Conservation (phyloP, 2,113 vertebrate species). For the Erythrocercus mccallii region DNA sequence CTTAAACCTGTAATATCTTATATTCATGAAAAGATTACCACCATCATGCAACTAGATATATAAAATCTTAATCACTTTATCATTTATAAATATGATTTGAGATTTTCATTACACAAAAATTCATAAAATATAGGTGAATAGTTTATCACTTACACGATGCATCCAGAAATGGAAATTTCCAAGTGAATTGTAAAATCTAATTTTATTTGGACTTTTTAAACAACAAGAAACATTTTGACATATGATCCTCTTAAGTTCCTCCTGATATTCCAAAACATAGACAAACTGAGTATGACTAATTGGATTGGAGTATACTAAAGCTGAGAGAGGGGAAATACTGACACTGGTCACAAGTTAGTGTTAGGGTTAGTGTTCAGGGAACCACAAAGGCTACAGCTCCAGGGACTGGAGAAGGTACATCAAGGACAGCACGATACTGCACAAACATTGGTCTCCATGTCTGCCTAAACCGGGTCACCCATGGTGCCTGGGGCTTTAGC, state of each 20-base stretch:
- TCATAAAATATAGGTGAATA: background rate
- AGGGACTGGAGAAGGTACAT: background rate
- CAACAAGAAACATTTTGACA: background rate
- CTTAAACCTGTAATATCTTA: constrained; percentile 25
- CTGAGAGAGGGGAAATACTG: background rate
- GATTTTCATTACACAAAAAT: background rate
- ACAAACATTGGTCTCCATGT: background rate
- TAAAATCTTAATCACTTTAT: constrained; percentile 25
- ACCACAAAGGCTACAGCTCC: background rate
- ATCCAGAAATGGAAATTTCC: background rate
- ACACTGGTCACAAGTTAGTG: background rate
- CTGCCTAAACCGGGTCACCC: accelerated
- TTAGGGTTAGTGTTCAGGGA: background rate
- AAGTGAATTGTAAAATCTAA: background rate
- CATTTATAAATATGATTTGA: background rate
- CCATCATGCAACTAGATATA: constrained; percentile 2
- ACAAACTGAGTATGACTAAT: background rate
- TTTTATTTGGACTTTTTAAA: background rate
- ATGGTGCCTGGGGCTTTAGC: background rate
- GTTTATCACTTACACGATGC: background rate
- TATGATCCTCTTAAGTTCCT: background rate
- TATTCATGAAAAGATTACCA: constrained; percentile 30
- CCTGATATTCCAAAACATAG: background rate
- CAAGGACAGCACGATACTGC: background rate
- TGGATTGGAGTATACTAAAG: background rate